Evolutionary conservation across 2,113 vertebrate genomes (phyloP).

Genomic region (Naja naja): DNA sequence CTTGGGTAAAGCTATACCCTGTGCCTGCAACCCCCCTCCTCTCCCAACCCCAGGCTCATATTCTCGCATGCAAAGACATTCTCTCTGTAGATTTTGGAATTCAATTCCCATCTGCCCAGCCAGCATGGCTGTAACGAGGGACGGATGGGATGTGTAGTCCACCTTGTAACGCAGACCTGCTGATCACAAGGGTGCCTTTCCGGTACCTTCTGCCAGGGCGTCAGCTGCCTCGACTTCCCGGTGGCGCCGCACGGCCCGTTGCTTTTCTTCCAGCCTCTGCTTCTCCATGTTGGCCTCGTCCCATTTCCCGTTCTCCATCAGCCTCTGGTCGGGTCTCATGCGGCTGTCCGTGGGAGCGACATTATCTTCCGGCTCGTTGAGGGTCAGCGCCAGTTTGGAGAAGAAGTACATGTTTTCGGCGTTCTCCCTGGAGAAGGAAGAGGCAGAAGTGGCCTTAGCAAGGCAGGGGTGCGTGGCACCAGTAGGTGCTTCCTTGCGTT

Average conservation of each 20-base stretch:
- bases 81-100: neutral
- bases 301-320: constrained; percentile 94
- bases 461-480: neutral
- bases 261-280: constrained; percentile 87
- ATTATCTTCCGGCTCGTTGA: constrained; percentile 84
- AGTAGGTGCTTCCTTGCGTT: neutral
- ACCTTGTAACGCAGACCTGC: neutral
- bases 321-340: constrained; percentile 86
- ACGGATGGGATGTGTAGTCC: neutral
- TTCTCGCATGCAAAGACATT: neutral
- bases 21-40: neutral
- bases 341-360: constrained; percentile 90
- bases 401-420: constrained; percentile 96
- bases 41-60: neutral
- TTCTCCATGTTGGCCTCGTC: constrained; percentile 91
- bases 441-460: neutral
- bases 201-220: constrained; percentile 80
- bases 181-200: neutral
- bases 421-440: constrained; percentile 77
- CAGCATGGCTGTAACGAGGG: neutral
- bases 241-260: constrained; percentile 79
- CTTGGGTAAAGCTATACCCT: neutral
- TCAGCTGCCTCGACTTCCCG: constrained; percentile 75
- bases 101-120: neutral
- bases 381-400: constrained; percentile 89